These are phyloP conservation scores for Zygogramma bicolorata DNA, from an alignment of 2,888 invertebrate genomes.

Conservation along the genomic window DNA sequence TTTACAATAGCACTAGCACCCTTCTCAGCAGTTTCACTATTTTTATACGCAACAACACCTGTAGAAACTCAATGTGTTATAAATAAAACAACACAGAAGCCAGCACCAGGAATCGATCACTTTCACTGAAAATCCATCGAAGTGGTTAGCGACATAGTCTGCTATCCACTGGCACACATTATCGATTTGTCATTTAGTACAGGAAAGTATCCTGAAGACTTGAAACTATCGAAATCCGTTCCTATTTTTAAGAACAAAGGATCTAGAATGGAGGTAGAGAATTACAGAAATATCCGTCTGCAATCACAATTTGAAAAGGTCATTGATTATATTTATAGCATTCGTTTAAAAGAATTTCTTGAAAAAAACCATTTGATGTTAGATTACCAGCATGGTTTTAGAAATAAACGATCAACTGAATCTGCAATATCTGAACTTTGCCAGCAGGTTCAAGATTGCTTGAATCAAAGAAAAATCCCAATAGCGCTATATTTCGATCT, in stretches of 20 bases:
- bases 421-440: slow-evolving; percentile 7
- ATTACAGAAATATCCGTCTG: background rate
- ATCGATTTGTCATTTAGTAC: background rate
- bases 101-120: background rate
- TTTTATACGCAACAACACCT: background rate
- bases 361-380: background rate
- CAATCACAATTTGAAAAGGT: background rate
- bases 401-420: background rate
- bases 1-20: background rate
- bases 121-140: no score
- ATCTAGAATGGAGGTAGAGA: background rate
- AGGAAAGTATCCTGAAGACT: background rate
- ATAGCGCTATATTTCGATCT: background rate
- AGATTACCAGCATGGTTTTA: background rate
- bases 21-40: background rate
- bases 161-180: background rate
- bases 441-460: background rate
- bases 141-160: background rate
- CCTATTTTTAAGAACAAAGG: no score
- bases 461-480: slow-evolving; percentile 4
- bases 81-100: background rate
- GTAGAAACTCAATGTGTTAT: background rate
- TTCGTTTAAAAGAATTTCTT: background rate
- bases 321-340: background rate
- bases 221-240: background rate